Evolutionary conservation across 1,140 invertebrate species (phyloP).

Genomic region (Drosophila jambulina): DNA sequence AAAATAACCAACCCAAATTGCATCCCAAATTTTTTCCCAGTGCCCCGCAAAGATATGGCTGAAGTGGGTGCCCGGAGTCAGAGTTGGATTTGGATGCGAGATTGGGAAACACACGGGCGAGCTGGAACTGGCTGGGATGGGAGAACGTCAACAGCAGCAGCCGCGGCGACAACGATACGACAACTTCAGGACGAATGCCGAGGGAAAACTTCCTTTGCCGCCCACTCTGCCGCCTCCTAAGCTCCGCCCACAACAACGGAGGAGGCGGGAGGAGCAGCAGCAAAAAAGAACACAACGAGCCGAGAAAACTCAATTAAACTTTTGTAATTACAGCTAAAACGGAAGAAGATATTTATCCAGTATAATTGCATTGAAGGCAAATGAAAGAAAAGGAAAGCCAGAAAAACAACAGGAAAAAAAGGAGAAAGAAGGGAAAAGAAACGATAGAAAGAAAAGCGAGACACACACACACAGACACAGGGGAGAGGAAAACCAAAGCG

Average conservation of each 20-base stretch:
- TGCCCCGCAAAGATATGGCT: conserved; percentile 12
- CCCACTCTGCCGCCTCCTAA: conserved; percentile 39
- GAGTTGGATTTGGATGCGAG: conserved; percentile 27
- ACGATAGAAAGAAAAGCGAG: conserved; percentile 7
- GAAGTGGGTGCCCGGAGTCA: conserved; percentile 21
- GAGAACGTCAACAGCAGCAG: conserved; percentile 66
- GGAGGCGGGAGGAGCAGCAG: background rate
- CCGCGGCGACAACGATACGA: conserved; percentile 56
- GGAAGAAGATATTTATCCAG: conserved; percentile 85
- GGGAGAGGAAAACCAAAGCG: conserved; percentile 52
- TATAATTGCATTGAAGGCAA: conserved; percentile 85
- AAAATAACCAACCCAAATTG: too few species aligned
- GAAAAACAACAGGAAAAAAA: conserved; percentile 25
- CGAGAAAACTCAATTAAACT: conserved; percentile 85
- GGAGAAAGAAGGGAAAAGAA: background rate
- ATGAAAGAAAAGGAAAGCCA: conserved; percentile 73
- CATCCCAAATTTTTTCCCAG: background rate
- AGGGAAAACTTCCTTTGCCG: conserved; percentile 65
- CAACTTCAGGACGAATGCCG: conserved; percentile 68
- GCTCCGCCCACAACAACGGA: conserved; percentile 31
- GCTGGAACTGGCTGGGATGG: conserved; percentile 8
- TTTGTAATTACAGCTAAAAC: conserved; percentile 85
- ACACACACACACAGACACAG: conserved; percentile 17
- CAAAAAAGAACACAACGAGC: conserved; percentile 72
- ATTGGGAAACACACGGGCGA: conserved; percentile 8